These are phyloP conservation scores for Drosophila neotestacea DNA, from an alignment of 2,888 invertebrate genomes.

Conservation along the genomic window DNA sequence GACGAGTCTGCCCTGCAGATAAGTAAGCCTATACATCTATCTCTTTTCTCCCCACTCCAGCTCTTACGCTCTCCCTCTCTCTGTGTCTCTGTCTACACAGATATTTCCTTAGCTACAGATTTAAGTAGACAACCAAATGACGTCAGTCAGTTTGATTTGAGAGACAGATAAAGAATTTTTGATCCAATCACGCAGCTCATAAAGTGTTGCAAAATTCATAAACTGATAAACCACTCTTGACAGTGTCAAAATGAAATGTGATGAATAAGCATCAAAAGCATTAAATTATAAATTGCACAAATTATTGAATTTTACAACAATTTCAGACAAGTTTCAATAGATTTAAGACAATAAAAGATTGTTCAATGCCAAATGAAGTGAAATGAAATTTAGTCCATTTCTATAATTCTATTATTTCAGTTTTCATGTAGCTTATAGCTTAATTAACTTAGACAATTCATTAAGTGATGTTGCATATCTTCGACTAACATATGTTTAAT, in stretches of 20 bases:
- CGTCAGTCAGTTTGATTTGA: constrained; percentile 30
- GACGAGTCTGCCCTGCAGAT: constrained; percentile 43
- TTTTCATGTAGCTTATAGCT: too few relatives aligned
- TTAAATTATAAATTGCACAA: constrained; percentile 9
- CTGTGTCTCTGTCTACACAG: background rate
- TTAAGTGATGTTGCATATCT: too few relatives aligned
- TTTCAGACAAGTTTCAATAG: background rate
- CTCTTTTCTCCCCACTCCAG: background rate
- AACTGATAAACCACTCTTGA: constrained; percentile 1
- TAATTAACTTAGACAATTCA: too few relatives aligned
- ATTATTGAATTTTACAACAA: constrained; percentile 8
- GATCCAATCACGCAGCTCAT: constrained; percentile 18
- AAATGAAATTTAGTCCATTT: background rate
- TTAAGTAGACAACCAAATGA: constrained; percentile 30
- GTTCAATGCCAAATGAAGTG: background rate
- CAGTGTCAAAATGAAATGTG: background rate
- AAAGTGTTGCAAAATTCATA: constrained; percentile 18
- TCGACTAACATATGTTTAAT: too few relatives aligned
- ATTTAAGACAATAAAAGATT: background rate
- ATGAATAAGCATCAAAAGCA: constrained; percentile 3
- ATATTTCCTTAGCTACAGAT: background rate
- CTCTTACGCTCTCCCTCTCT: background rate
- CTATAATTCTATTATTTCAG: too few relatives aligned
- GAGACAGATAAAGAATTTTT: background rate
- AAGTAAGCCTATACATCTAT: constrained; percentile 27